Evolutionary conservation across 2,888 invertebrate species (phyloP).

Genomic region (Ormyrus labotus): DNA sequence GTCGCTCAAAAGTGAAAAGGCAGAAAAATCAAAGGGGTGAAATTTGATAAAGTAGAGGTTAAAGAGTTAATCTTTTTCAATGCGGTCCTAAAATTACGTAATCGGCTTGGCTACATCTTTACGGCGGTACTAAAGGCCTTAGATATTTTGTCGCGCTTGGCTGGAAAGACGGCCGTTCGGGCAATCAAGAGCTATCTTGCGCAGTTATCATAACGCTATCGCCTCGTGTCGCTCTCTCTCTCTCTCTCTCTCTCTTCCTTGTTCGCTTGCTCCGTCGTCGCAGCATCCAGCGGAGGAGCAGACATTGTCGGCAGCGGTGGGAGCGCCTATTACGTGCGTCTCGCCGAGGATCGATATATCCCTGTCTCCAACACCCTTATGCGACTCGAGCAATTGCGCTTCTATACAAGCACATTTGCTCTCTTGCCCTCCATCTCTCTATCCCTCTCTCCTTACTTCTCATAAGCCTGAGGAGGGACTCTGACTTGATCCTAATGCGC

Average conservation of each 20-base stretch:
- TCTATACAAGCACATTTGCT: constrained; percentile 5
- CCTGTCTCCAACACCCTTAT: constrained; percentile 30
- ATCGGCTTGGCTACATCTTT: constrained; percentile 8
- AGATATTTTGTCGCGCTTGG: background rate
- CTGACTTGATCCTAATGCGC: background rate
- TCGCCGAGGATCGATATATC: constrained; percentile 34
- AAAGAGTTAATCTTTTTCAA: constrained; percentile 1
- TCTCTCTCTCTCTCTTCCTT: background rate
- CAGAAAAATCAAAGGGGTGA: background rate
- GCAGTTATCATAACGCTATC: constrained; percentile 46
- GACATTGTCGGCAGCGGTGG: constrained; percentile 1
- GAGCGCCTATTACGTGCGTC: constrained; percentile 27
- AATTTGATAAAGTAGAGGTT: background rate
- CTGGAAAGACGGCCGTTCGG: background rate
- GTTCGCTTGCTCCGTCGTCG: background rate
- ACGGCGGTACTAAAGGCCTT: background rate
- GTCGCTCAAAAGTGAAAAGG: no score
- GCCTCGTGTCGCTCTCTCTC: background rate
- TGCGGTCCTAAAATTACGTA: constrained; percentile 12
- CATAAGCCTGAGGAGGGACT: background rate
- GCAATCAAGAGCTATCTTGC: constrained; percentile 38
- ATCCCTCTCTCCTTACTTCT: background rate
- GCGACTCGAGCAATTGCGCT: constrained; percentile 33
- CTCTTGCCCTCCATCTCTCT: constrained; percentile 4
- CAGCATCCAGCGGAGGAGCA: background rate